phyloP scores from a whole-genome alignment of 2,113 vertebrate genomes.

The Sisor rabdophorus region DNA sequence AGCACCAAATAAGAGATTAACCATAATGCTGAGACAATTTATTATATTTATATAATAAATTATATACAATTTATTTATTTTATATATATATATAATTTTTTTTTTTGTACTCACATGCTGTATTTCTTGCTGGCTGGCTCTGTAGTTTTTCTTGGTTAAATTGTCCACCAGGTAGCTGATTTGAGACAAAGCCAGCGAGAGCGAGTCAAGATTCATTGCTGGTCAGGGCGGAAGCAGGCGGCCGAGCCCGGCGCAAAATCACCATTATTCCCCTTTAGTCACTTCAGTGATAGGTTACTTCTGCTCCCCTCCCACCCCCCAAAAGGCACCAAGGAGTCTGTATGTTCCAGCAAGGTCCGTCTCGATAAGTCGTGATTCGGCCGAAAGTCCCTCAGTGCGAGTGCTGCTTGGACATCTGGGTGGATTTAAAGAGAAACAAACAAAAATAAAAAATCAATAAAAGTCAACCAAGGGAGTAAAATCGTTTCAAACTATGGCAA shows the following conservation, averaged over 20 bases:
- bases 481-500: neutral
- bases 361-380: conserved; percentile 72
- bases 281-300: conserved; percentile 98
- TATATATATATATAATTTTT: too few relatives aligned
- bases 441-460: neutral
- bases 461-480: neutral
- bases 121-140: conserved; percentile 99
- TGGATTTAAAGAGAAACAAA: conserved; percentile 31
- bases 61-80: too few relatives aligned
- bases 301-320: conserved; percentile 79
- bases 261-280: conserved; percentile 99
- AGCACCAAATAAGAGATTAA: neutral
- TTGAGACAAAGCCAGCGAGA: conserved; percentile 99
- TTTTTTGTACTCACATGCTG: conserved; percentile 85
- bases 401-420: conserved; percentile 88
- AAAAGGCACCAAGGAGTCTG: conserved; percentile 67
- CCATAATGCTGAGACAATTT: neutral
- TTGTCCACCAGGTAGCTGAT: conserved; percentile 99
- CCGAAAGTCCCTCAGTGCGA: conserved; percentile 72
- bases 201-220: conserved; percentile 99
- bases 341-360: conserved; percentile 65
- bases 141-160: conserved; percentile 99
- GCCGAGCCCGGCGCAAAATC: conserved; percentile 99
- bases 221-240: conserved; percentile 99
- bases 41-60: neutral